A percentile compares a stretch with the other conserved stretches of the same genome.
These are phyloP conservation scores for Sesia bembeciformis DNA, from an alignment of 2,888 invertebrate genomes.

Conservation along the genomic window DNA sequence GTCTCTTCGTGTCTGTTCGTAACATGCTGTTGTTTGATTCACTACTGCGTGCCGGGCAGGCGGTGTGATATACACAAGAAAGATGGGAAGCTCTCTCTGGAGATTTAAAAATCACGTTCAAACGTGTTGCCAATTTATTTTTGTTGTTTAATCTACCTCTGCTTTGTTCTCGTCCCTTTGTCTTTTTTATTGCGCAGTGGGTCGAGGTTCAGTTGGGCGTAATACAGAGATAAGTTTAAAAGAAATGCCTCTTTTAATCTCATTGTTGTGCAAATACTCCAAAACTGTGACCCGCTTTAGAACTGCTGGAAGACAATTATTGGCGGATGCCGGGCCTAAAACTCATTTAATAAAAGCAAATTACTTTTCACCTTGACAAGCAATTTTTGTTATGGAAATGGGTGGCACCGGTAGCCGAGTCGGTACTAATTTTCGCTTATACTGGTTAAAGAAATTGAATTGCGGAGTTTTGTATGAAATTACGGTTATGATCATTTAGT, in stretches of 20 bases:
- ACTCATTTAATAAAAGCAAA: constrained; percentile 19
- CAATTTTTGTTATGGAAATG: constrained; percentile 24
- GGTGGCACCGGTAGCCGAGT: constrained; percentile 5
- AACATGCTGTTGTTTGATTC: background rate
- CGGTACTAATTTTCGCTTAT: constrained; percentile 9
- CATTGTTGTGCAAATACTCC: constrained; percentile 36
- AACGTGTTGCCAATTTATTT: constrained; percentile 40
- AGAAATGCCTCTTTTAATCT: constrained; percentile 40
- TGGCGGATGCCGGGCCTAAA: constrained; percentile 10
- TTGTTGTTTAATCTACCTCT: constrained; percentile 46
- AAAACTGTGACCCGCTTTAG: constrained; percentile 20
- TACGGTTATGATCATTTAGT: background rate
- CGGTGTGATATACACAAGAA: background rate
- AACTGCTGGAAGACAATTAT: constrained; percentile 24
- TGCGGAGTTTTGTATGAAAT: background rate
- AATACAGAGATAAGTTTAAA: constrained; percentile 39
- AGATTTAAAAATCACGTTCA: constrained; percentile 28
- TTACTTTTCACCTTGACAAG: constrained; percentile 20
- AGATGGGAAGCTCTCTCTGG: background rate
- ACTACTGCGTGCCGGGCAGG: background rate
- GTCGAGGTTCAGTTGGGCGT: constrained; percentile 25
- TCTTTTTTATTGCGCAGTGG: constrained; percentile 32
- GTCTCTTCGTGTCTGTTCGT: background rate
- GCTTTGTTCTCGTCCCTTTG: constrained; percentile 34
- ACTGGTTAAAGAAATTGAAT: constrained; percentile 9